Conservation (phyloP, 2,888 invertebrate species). For the Frankliniella fusca region DNA sequence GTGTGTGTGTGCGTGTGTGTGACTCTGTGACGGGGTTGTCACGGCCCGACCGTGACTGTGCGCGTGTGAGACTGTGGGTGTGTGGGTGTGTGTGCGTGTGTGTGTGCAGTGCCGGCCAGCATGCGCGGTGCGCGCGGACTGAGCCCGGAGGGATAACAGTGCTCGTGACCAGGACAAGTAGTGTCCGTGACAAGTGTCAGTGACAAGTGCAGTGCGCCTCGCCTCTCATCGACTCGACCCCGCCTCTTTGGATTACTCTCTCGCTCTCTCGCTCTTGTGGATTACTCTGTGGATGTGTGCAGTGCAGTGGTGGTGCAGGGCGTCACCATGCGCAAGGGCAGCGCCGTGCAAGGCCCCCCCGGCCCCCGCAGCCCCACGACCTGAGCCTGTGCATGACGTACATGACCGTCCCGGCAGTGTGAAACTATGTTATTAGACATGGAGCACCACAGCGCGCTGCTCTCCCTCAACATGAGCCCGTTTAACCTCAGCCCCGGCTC, state of each 20-base stretch:
- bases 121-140: no score
- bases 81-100: constrained; percentile 2
- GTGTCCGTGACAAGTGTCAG: neutral
- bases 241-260: constrained; percentile 6
- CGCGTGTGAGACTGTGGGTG: neutral
- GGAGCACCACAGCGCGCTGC: constrained; percentile 68
- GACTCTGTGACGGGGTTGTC: neutral
- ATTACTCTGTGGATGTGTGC: constrained; percentile 15
- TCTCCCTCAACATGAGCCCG: constrained; percentile 85
- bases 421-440: constrained; percentile 71
- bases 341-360: neutral
- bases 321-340: neutral
- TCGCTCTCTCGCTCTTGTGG: neutral
- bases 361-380: constrained; percentile 3
- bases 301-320: neutral
- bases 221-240: neutral
- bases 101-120: no score
- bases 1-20: no score
- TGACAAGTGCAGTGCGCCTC: neutral
- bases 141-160: no score
- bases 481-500: constrained; percentile 71
- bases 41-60: neutral
- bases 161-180: no score
- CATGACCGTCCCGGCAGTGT: constrained; percentile 14
- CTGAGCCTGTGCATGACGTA: neutral